Evolutionary conservation across 2,888 invertebrate genomes (phyloP).

Genomic region (Metallyticus violacea): DNA sequence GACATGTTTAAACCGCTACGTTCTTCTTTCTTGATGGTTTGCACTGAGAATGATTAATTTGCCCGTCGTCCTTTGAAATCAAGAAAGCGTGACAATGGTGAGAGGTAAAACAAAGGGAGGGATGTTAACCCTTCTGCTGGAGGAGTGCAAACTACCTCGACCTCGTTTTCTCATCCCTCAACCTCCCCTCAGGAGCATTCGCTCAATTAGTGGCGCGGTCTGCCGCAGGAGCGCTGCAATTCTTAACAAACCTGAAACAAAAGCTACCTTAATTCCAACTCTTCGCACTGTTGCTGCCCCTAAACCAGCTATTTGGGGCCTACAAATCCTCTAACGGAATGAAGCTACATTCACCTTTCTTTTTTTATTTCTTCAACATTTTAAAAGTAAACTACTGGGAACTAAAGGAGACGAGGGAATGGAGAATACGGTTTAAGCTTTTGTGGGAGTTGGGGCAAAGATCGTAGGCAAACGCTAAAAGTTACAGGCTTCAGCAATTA

Average conservation of each 20-base stretch:
- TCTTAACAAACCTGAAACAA: background rate
- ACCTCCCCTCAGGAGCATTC: background rate
- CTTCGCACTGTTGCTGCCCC: background rate
- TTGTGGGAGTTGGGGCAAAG: background rate
- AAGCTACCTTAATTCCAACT: background rate
- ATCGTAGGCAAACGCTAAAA: background rate
- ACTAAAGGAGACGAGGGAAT: background rate
- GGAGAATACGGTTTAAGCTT: background rate
- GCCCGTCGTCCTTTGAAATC: background rate
- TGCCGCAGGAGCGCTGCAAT: background rate
- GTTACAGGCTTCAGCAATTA: conserved; percentile 1
- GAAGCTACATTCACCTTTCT: background rate
- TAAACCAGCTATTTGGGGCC: background rate
- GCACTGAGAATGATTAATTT: background rate
- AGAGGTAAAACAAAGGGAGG: background rate
- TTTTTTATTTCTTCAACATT: background rate
- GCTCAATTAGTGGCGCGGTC: background rate
- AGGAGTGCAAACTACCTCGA: background rate
- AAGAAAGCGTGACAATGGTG: background rate
- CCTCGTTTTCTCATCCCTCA: background rate
- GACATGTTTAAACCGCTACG: background rate
- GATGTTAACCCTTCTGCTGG: background rate
- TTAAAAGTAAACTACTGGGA: background rate
- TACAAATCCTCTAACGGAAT: conserved; percentile 6
- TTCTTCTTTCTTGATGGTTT: background rate